Evolutionary conservation across 1,140 invertebrate species (phyloP).

Genomic region (Lepidurus arcticus): DNA sequence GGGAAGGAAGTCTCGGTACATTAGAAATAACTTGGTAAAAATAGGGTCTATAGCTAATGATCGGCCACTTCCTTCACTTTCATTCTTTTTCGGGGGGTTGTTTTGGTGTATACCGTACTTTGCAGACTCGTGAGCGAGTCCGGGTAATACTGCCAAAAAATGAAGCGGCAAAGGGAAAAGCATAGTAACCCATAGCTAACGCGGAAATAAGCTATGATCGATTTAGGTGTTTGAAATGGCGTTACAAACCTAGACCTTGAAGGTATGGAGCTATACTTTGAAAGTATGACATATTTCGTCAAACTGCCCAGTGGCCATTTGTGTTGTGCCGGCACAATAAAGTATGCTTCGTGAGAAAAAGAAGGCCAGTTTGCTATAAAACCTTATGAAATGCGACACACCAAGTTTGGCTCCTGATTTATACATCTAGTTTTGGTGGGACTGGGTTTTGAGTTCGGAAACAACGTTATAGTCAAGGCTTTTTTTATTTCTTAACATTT

Average conservation of each 20-base stretch:
- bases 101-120: background rate
- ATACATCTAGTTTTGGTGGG: too few species aligned
- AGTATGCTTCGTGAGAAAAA: background rate
- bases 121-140: background rate
- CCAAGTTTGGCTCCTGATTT: too few species aligned
- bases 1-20: too few species aligned
- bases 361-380: background rate
- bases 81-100: too few species aligned
- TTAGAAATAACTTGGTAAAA: too few species aligned
- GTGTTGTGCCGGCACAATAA: background rate
- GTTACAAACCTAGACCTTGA: background rate
- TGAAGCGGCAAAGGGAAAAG: background rate
- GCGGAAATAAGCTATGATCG: background rate
- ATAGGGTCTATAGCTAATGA: too few species aligned
- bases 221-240: background rate
- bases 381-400: too few species aligned
- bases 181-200: background rate
- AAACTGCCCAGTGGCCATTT: background rate
- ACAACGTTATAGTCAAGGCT: too few species aligned
- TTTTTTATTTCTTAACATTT: too few species aligned
- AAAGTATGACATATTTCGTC: background rate
- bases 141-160: background rate
- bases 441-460: too few species aligned
- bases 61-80: too few species aligned
- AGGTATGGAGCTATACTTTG: background rate